phyloP scores from a whole-genome alignment of 2,888 invertebrate genomes.

The Stenotaenia linearis region DNA sequence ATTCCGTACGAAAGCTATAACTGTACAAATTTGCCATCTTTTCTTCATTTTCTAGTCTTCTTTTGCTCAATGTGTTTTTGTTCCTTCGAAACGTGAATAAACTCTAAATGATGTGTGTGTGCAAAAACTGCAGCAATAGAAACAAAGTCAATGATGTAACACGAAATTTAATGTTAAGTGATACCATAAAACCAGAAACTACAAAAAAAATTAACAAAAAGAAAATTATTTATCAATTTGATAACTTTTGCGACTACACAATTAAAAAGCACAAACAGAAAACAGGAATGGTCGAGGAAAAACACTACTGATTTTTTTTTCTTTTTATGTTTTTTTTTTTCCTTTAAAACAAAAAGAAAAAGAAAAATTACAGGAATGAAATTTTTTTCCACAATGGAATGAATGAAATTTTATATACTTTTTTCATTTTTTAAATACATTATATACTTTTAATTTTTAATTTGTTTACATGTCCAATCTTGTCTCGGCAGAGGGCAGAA shows the following conservation, averaged over 20 bases:
- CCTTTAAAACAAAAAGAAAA: conserved; percentile 7
- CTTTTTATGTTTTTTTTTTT: not conserved
- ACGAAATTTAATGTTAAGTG: conserved; percentile 7
- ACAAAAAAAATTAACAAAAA: not conserved
- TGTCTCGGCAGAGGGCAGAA: conserved; percentile 27
- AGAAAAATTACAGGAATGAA: conserved; percentile 34
- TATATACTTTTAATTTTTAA: not conserved
- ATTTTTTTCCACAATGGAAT: conserved; percentile 30
- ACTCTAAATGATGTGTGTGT: not conserved
- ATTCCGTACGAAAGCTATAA: too few species aligned
- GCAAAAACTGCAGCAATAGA: not conserved
- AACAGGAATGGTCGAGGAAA: not conserved
- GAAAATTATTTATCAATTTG: not conserved
- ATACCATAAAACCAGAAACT: not conserved
- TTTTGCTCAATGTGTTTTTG: not conserved
- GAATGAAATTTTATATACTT: conserved; percentile 27
- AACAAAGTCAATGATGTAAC: not conserved
- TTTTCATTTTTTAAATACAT: not conserved
- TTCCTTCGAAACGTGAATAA: too few species aligned
- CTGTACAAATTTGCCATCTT: too few species aligned
- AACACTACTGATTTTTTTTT: not conserved
- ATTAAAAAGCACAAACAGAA: not conserved
- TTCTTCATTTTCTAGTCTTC: too few species aligned
- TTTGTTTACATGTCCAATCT: conserved; percentile 28
- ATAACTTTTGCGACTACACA: not conserved